phyloP scores from a whole-genome alignment of 2,113 vertebrate species.

The Pyrgilauda ruficollis region DNA sequence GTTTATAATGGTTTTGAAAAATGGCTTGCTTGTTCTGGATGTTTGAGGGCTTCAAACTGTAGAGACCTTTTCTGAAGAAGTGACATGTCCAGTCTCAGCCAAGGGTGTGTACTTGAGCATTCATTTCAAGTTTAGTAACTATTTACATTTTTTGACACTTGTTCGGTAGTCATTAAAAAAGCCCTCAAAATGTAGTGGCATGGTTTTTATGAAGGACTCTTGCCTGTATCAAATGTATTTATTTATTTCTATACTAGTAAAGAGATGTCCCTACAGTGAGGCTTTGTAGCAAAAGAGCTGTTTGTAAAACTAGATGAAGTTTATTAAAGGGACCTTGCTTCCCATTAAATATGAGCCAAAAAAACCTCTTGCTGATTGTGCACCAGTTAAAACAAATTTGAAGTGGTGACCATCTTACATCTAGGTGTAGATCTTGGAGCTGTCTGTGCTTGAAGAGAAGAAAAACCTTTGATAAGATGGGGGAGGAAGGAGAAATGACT shows the following conservation, averaged over 20 bases:
- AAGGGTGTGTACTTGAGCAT: not conserved
- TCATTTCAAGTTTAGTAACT: not conserved
- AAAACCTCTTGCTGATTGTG: not conserved
- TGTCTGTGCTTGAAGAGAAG: not conserved
- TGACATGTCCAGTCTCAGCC: not conserved
- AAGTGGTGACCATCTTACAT: not conserved
- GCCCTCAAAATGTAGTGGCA: not conserved
- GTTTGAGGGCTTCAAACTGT: not conserved
- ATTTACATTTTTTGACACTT: not conserved
- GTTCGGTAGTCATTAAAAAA: not conserved
- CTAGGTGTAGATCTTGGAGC: not conserved
- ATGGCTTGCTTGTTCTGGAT: not conserved
- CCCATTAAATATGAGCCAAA: not conserved
- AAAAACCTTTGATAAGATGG: not conserved
- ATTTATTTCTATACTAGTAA: not conserved
- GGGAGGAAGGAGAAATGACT: not conserved
- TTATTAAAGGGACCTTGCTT: not conserved
- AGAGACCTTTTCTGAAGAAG: not conserved
- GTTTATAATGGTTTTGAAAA: not conserved
- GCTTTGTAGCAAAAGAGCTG: not conserved
- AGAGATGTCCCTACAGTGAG: not conserved
- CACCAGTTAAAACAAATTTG: not conserved
- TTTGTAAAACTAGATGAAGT: not conserved
- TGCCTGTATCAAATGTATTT: not conserved
- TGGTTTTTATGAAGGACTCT: not conserved